Base-by-base conservation (phyloP, 2,888 invertebrate species). In the Diogma glabrata region DNA sequence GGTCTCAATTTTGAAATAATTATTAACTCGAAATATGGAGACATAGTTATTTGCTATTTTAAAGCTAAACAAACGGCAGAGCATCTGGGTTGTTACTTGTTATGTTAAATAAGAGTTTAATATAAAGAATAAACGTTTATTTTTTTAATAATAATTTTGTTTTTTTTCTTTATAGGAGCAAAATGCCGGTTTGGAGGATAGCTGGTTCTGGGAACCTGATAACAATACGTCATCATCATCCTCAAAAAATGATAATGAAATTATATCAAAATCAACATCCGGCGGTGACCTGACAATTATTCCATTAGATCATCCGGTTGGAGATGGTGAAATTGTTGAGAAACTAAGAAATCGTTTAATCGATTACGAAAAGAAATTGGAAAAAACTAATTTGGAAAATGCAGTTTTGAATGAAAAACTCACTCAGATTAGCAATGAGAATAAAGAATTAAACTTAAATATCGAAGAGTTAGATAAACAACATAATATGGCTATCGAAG, bases 401-500 rank as follows among this genome's bases (percentile, higher is more conserved):
- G 67, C 72, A 50, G 67, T 72, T 47, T 70, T 76, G 52, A 66
- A 67, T 12, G 61, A 60, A n/a, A 72, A 76, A 60, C 69, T 73
- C 8, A 68, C 69, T 55, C 63, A 61, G 36, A 62, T 78, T 51
- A 60, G 70, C 16, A 57, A 61, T 20, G 73, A 72, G 59, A 69
- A 77, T 47, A 67, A 61, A 19, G 71, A 75, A 52, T 65, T 73
- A 54, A 75, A 75, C 57, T 65, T 62, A 52, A 73, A 74, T 55
- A 64, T 88, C 50, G 84, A 84, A 58, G 84, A 85, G 61, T 67
- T 88, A 57, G 87, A 88, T 61, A 74, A 67, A 46, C 84, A 87
- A 65, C 84, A 87, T 62, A 79, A 82, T 59, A 69, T 75, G 58
- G 86, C 83, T 0, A 79, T 84, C 67, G 79, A 77, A 55, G 74